These are phyloP conservation scores for Symphodus melops DNA, from an alignment of 2,113 vertebrate genomes.

Conservation along the genomic window DNA sequence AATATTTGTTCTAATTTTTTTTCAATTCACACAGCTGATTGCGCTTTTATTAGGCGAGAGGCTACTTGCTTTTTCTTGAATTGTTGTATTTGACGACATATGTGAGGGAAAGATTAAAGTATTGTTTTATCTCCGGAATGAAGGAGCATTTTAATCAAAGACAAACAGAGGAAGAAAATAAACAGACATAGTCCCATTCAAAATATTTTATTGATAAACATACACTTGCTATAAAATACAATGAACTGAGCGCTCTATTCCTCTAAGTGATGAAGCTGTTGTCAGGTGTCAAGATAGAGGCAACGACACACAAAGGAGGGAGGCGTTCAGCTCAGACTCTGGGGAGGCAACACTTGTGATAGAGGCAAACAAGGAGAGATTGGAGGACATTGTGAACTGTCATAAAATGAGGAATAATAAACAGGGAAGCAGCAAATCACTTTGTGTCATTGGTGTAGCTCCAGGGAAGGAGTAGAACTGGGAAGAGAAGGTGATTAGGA, in stretches of 20 bases:
- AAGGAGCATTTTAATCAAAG: neutral
- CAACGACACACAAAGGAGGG: constrained; percentile 37
- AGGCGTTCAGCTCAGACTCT: constrained; percentile 51
- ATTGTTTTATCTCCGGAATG: no score
- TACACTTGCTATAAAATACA: constrained; percentile 97
- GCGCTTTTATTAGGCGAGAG: no score
- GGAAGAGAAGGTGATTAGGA: constrained; percentile 37
- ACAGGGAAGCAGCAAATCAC: constrained; percentile 63
- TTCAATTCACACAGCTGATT: no score
- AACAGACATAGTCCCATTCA: constrained; percentile 68
- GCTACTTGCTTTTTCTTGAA: no score
- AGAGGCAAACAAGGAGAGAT: constrained; percentile 53
- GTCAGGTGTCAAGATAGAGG: constrained; percentile 38
- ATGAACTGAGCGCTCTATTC: constrained; percentile 77
- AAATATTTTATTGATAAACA: constrained; percentile 99
- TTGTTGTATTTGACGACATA: no score
- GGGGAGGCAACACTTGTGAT: constrained; percentile 66
- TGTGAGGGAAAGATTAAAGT: no score
- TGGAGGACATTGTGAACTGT: constrained; percentile 30
- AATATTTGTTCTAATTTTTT: no score
- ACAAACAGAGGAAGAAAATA: neutral
- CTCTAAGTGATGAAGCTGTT: constrained; percentile 42
- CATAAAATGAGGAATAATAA: constrained; percentile 18
- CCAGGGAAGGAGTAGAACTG: constrained; percentile 17
- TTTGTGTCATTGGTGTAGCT: constrained; percentile 68